Percentiles rank a stretch among this genome's conserved stretches.
Conservation (phyloP, 2,888 invertebrate species). For the Cyclophora albipunctata region DNA sequence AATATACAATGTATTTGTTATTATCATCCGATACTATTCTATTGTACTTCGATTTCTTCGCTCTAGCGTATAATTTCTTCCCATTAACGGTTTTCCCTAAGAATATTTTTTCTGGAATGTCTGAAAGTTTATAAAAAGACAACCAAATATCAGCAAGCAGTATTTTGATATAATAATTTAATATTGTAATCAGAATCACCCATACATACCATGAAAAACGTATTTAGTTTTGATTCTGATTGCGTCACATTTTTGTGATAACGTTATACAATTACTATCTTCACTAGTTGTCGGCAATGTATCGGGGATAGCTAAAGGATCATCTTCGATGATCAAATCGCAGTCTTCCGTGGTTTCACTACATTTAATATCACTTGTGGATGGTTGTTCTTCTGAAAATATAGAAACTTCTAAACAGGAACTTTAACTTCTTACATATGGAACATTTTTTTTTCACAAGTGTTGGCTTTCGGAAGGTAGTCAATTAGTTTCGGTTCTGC, state of each 20-base stretch:
- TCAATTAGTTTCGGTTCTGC: too few relatives aligned
- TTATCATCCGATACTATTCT: neutral
- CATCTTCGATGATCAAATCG: neutral
- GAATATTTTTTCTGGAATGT: constrained; percentile 56
- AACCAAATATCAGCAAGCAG: neutral
- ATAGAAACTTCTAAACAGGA: too few relatives aligned
- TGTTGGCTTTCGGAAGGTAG: too few relatives aligned
- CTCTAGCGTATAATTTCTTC: constrained; percentile 51
- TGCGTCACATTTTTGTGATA: constrained; percentile 22
- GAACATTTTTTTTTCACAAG: too few relatives aligned
- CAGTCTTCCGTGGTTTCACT: neutral
- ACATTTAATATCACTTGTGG: too few relatives aligned
- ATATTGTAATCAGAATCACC: too few relatives aligned
- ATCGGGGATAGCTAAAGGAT: neutral
- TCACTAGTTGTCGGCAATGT: neutral
- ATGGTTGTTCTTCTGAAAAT: too few relatives aligned
- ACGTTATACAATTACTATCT: too few relatives aligned
- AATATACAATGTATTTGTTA: neutral
- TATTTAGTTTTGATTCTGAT: constrained; percentile 53
- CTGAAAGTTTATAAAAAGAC: constrained; percentile 31
- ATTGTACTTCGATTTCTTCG: constrained; percentile 25
- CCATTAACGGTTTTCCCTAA: constrained; percentile 53
- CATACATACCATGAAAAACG: constrained; percentile 40
- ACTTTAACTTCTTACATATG: too few relatives aligned
- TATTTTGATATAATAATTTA: too few relatives aligned